Conservation (phyloP, 2,888 invertebrate species). For the Sisyra terminalis region DNA sequence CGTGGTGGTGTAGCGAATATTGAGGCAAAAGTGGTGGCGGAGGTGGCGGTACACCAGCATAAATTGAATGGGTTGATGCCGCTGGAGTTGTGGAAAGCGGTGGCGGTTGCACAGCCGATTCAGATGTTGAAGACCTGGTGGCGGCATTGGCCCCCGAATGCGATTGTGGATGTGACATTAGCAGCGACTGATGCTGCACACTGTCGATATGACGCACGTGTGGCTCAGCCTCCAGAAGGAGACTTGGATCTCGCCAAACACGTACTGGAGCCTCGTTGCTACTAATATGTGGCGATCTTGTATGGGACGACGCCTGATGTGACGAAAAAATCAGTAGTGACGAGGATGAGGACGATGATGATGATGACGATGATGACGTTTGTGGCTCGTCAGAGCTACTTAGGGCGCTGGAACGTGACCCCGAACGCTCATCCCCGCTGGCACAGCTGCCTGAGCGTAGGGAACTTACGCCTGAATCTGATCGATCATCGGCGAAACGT, state of each 20-base stretch:
- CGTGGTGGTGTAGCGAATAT: conserved; percentile 15
- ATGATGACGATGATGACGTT: conserved; percentile 17
- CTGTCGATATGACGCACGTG: conserved; percentile 41
- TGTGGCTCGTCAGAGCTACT: conserved; percentile 56
- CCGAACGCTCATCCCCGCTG: conserved; percentile 57
- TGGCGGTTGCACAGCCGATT: conserved; percentile 26
- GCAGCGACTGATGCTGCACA: conserved; percentile 40
- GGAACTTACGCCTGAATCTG: conserved; percentile 60
- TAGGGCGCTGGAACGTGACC: conserved; percentile 57
- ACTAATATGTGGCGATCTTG: conserved; percentile 9
- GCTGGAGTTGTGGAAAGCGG: conserved; percentile 19
- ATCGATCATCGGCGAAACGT: conserved; percentile 25
- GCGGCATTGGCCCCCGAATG: conserved; percentile 18
- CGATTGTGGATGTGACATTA: conserved; percentile 36
- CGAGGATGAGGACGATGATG: conserved; percentile 7
- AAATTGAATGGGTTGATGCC: conserved; percentile 16
- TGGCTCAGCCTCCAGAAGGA: conserved; percentile 31
- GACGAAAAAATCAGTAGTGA: conserved; percentile 1
- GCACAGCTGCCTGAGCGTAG: conserved; percentile 46
- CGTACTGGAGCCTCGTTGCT: conserved; percentile 21
- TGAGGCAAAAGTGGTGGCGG: conserved; percentile 24
- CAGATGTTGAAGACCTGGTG: conserved; percentile 11
- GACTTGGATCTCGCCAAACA: conserved; percentile 40
- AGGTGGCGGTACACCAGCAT: conserved; percentile 22
- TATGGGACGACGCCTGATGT: not conserved